Percentiles rank a stretch among this genome's conserved stretches.
Conservation (phyloP, 2,113 vertebrate species). For the Sinosuthora webbiana region DNA sequence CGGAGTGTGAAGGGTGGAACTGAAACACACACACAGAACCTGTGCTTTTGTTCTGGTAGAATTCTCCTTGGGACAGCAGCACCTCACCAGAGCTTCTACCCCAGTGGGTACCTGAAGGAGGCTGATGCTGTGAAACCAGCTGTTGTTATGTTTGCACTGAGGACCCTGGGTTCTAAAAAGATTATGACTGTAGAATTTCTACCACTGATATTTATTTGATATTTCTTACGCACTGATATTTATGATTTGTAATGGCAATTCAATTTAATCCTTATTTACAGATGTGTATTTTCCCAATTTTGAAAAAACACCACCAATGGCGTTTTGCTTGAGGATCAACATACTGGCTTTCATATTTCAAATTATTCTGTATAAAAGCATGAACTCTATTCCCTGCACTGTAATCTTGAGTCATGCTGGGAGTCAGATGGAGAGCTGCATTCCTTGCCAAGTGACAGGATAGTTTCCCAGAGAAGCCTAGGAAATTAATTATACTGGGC, state of each 20-base stretch:
- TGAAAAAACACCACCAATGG: neutral
- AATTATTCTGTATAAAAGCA: neutral
- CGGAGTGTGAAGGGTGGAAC: neutral
- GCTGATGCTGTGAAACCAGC: neutral
- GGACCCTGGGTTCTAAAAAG: fast-evolving
- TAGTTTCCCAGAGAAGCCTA: neutral
- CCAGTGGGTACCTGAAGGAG: neutral
- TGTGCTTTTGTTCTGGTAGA: neutral
- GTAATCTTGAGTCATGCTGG: neutral
- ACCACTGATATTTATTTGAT: neutral
- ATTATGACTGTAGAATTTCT: neutral
- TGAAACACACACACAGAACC: fast-evolving
- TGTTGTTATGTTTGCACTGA: neutral
- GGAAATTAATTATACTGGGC: neutral
- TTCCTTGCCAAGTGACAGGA: neutral
- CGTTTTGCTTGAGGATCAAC: neutral
- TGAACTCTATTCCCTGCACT: neutral
- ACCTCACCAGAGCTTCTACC: neutral
- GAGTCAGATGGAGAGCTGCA: neutral
- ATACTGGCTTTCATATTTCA: neutral
- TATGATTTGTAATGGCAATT: neutral
- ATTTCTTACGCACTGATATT: neutral
- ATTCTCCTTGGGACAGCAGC: fast-evolving
- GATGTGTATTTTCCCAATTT: neutral
- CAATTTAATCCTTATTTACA: neutral